Conservation (phyloP, 2,113 vertebrate genomes). For the Galeopterus variegatus region DNA sequence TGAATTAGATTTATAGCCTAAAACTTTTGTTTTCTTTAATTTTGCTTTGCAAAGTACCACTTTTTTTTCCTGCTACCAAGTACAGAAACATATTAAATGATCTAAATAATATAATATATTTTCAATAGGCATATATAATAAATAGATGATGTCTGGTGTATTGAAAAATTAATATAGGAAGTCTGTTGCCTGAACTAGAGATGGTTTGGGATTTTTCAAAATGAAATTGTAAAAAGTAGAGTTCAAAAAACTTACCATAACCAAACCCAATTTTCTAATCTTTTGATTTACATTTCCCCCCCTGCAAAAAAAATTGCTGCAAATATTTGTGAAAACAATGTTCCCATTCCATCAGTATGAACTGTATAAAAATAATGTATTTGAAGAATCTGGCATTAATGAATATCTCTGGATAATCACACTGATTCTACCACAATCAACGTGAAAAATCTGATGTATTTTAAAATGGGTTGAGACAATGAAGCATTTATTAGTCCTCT, state of each 20-base stretch:
- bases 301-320: background rate
- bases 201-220: background rate
- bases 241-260: background rate
- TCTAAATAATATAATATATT: background rate
- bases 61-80: background rate
- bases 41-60: background rate
- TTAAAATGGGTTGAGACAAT: background rate
- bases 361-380: background rate
- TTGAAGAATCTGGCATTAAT: background rate
- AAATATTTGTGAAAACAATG: background rate
- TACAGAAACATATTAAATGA: background rate
- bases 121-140: conserved; percentile 46
- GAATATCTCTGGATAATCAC: background rate
- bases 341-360: background rate
- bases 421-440: background rate
- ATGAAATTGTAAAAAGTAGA: conserved; percentile 8
- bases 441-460: background rate
- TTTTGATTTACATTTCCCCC: background rate
- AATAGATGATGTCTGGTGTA: background rate
- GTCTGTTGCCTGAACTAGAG: background rate
- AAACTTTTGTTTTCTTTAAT: background rate
- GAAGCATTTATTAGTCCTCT: background rate
- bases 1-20: background rate
- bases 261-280: background rate
- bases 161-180: conserved; percentile 7